Percentiles rank a stretch among this genome's conserved stretches.
Conservation (phyloP, 2,797 vertebrate genomes). For the Fundulus diaphanus region DNA sequence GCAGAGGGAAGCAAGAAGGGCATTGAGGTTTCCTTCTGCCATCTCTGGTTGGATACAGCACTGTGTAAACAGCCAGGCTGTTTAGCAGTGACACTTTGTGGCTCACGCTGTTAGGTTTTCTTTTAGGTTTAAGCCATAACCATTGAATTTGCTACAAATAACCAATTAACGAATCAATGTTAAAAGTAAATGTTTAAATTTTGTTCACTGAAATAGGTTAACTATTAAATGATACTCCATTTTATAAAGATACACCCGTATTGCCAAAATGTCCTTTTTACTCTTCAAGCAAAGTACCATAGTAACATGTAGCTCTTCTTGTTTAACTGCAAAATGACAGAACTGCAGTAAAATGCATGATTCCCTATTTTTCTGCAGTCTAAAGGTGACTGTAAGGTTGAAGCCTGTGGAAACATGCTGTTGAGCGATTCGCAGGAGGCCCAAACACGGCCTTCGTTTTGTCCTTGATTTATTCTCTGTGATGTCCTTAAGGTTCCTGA, state of each 20-base stretch:
- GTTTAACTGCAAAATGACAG: constrained; percentile 17
- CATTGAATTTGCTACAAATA: background rate
- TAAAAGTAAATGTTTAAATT: background rate
- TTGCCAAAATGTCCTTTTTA: background rate
- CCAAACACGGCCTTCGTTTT: constrained; percentile 29
- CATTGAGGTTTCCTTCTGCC: too few relatives aligned
- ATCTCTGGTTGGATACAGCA: background rate
- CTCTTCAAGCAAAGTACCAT: background rate
- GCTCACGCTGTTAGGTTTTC: background rate
- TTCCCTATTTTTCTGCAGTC: constrained; percentile 21
- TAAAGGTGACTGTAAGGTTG: constrained; percentile 9
- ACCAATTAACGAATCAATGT: background rate
- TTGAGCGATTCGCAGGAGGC: constrained; percentile 22
- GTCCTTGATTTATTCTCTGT: constrained; percentile 40
- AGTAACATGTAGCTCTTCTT: constrained; percentile 5
- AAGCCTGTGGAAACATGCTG: constrained; percentile 5
- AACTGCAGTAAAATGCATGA: constrained; percentile 11
- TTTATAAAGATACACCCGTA: background rate
- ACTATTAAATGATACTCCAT: background rate
- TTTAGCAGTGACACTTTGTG: background rate
- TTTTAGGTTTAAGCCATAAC: background rate
- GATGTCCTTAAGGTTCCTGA: constrained; percentile 37
- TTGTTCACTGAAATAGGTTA: background rate
- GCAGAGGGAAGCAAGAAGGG: too few relatives aligned
- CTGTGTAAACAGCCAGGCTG: background rate